Base-by-base conservation (phyloP, 2,113 vertebrate species). In the Campylomormyrus numenius region DNA sequence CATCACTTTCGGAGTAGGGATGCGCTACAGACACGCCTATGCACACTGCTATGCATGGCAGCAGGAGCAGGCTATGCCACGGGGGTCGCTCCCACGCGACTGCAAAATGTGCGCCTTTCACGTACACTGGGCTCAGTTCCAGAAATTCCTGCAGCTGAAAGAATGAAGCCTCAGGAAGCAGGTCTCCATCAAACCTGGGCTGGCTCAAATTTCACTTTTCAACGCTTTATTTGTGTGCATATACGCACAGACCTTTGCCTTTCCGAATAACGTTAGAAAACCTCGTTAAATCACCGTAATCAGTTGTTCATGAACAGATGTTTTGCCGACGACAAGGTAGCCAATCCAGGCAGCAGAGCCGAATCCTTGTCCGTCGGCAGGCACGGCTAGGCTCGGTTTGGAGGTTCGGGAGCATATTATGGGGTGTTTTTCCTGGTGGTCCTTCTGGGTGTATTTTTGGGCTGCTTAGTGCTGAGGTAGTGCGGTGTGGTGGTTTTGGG, bases 281-380 rank as follows among this genome's bases (percentile, higher is more conserved):
- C 70, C 15, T 62, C 19, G 50, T 31, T 56, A 48, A 85, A 50
- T 87, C 88, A 80, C 52, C 15, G 42, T 88, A 66, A 58, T 50
- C 84, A 19, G 0, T 19, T 88, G 88, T 42, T 88, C 46, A 84
- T 74, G 46, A 77, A 89, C 87, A 90, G 50, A 90, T 90, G 77
- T 90, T 89, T 88, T 88, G 53, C 91, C 90, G 93, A 92, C 87
- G 24, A 89, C 92, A 92, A 92, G 91, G 89, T 24, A 56, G 89
- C 50, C 89, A 91, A 89, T 92, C 90, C 88, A 87, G 92, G 90
- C 91, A 87, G 83, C 3, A 49, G 74, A 39, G 58, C 13, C 58
- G 89, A 91, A 93, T 91, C 92, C 89, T 58, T 10, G 24, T 42
- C 91, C 90, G 90, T 92, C 91, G 90, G 92, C 85, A 80, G 53